A percentile compares a stretch with the other conserved stretches of the same genome.
These are phyloP conservation scores for Etheostoma perlongum DNA, from an alignment of 2,797 vertebrate genomes.

Conservation along the genomic window DNA sequence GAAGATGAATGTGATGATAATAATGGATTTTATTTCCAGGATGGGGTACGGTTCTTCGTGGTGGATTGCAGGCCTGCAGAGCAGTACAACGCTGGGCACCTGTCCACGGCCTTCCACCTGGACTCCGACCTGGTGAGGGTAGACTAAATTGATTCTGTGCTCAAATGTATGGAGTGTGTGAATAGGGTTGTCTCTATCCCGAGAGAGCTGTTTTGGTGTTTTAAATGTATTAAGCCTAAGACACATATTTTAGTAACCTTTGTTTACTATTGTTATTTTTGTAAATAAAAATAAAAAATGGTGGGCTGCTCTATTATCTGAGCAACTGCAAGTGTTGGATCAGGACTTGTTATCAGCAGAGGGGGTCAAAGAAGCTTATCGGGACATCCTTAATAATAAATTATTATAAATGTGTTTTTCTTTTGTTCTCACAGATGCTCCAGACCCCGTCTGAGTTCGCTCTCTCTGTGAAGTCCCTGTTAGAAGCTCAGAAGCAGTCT, in stretches of 20 bases:
- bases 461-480: conserved; percentile 96
- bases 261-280: too few species aligned
- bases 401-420: background rate
- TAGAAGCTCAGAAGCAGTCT: conserved; percentile 98
- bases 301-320: too few species aligned
- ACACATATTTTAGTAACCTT: too few species aligned
- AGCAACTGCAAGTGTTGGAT: too few species aligned
- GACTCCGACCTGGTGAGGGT: conserved; percentile 97
- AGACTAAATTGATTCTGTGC: background rate
- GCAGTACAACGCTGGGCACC: conserved; percentile 98
- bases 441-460: conserved; percentile 98
- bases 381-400: background rate
- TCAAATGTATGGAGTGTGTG: accelerated
- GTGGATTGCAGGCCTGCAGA: conserved; percentile 98
- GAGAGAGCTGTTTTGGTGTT: too few species aligned
- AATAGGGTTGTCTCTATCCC: too few species aligned
- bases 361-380: too few species aligned
- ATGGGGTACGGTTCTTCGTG: conserved; percentile 97
- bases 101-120: conserved; percentile 98
- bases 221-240: too few species aligned
- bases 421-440: conserved; percentile 90
- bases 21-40: conserved; percentile 78
- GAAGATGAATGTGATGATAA: background rate
- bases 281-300: too few species aligned
- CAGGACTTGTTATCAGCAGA: too few species aligned